phyloP scores from a whole-genome alignment of 2,888 invertebrate genomes.

The Acleris holmiana region DNA sequence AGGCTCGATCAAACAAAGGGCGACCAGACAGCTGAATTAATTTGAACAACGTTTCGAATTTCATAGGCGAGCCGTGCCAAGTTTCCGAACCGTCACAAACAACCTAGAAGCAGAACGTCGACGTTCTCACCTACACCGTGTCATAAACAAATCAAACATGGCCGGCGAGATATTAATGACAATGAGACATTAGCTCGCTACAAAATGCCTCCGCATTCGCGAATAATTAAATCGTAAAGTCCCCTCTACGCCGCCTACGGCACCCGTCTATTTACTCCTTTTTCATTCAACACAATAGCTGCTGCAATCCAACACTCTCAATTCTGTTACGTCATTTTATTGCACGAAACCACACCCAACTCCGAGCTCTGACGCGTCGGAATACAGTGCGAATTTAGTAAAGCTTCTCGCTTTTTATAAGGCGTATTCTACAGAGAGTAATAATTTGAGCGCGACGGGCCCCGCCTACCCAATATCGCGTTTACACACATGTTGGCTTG shows the following conservation, averaged over 20 bases:
- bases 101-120: constrained; percentile 49
- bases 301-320: constrained; percentile 74
- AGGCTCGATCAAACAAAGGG: constrained; percentile 13
- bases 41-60: constrained; percentile 41
- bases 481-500: constrained; percentile 78
- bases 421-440: constrained; percentile 78
- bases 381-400: constrained; percentile 49
- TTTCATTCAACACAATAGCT: constrained; percentile 84
- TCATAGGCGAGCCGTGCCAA: constrained; percentile 40
- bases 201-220: constrained; percentile 85
- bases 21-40: constrained; percentile 49
- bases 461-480: constrained; percentile 81
- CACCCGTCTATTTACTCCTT: constrained; percentile 83
- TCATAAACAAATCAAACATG: constrained; percentile 84
- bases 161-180: constrained; percentile 84
- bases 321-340: constrained; percentile 65
- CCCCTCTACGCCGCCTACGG: constrained; percentile 82
- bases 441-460: constrained; percentile 83
- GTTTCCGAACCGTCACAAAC: constrained; percentile 50
- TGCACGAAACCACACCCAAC: constrained; percentile 42
- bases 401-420: constrained; percentile 55
- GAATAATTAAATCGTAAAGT: constrained; percentile 85
- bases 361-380: constrained; percentile 43
- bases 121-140: constrained; percentile 70
- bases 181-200: constrained; percentile 84